Percentiles rank a stretch among this genome's conserved stretches.
Conservation (phyloP, 1,140 invertebrate genomes). For the Cotesia chilonis region DNA sequence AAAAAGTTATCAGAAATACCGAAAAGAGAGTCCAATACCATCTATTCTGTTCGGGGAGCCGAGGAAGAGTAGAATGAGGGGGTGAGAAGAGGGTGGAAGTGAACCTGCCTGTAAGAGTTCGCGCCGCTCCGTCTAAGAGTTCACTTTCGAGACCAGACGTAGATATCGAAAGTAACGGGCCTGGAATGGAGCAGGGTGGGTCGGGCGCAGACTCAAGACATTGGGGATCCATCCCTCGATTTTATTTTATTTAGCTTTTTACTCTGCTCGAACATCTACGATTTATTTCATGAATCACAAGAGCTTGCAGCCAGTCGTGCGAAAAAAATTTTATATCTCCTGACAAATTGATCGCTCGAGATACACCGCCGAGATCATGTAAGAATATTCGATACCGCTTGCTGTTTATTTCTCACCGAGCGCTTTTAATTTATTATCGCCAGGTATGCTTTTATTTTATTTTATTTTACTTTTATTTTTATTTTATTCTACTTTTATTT, state of each 20-base stretch:
- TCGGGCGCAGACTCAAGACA: neutral
- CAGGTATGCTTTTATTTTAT: too few relatives aligned
- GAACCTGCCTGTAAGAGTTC: neutral
- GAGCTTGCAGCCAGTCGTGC: conserved; percentile 12
- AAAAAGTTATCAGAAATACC: conserved; percentile 53
- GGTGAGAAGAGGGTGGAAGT: conserved; percentile 35
- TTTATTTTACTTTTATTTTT: too few relatives aligned
- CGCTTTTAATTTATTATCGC: too few relatives aligned
- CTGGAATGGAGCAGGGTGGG: too few relatives aligned
- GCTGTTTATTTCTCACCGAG: too few relatives aligned
- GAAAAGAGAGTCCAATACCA: conserved; percentile 52
- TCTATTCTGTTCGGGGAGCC: conserved; percentile 13
- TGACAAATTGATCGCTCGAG: conserved; percentile 15
- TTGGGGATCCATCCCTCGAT: neutral
- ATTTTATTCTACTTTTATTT: too few relatives aligned
- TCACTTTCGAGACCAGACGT: conserved; percentile 24
- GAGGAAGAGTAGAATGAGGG: conserved; percentile 32
- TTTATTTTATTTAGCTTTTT: conserved; percentile 9
- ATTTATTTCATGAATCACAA: conserved; percentile 24
- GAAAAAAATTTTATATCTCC: conserved; percentile 16
- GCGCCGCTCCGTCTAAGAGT: neutral
- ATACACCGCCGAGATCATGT: conserved; percentile 10
- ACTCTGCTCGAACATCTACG: neutral
- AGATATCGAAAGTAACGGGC: conserved; percentile 8
- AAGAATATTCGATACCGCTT: neutral